Conservation (phyloP, 2,113 vertebrate genomes). For the Anhinga rufa region DNA sequence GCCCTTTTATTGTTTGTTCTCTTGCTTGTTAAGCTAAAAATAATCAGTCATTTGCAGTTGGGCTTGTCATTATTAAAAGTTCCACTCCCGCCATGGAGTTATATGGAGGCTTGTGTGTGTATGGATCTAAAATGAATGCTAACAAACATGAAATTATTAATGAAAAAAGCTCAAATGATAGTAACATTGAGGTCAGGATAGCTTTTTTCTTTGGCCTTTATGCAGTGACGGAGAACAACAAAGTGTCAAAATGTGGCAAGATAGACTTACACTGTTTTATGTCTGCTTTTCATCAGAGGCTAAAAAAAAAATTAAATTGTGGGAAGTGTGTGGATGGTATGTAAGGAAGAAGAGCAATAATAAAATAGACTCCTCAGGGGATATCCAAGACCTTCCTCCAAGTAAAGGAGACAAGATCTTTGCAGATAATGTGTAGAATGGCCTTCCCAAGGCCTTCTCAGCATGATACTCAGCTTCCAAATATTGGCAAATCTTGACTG, state of each 20-base stretch:
- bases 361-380: background rate
- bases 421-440: background rate
- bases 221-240: background rate
- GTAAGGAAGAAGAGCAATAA: background rate
- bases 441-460: background rate
- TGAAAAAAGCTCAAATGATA: background rate
- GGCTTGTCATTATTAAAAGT: background rate
- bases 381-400: background rate
- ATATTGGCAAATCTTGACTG: background rate
- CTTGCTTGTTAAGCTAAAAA: background rate
- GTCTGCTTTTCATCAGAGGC: background rate
- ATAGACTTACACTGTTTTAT: too few species aligned
- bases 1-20: constrained; percentile 32
- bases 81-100: background rate
- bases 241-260: background rate
- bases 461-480: background rate
- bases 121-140: background rate
- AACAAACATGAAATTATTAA: background rate
- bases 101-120: background rate
- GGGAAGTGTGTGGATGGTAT: background rate
- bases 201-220: background rate
- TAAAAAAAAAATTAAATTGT: background rate
- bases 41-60: background rate
- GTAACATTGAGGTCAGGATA: background rate
- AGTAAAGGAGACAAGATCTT: background rate